phyloP scores from a whole-genome alignment of 2,113 vertebrate genomes.

The Pagrus major region DNA sequence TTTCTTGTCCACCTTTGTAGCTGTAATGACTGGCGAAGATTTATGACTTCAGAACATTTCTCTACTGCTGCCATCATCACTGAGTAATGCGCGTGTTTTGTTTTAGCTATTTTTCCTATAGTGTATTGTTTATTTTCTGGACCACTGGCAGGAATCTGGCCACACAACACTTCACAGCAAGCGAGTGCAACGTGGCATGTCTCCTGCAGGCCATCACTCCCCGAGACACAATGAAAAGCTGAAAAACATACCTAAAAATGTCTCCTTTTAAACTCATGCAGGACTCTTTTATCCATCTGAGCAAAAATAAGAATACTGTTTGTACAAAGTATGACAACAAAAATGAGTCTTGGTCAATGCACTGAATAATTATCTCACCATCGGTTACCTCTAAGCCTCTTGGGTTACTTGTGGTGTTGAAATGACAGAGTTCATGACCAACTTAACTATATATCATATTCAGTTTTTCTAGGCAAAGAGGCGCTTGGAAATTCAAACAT shows the following conservation, averaged over 20 bases:
- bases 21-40: constrained; percentile 50
- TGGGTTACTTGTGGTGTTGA: constrained; percentile 34
- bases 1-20: constrained; percentile 63
- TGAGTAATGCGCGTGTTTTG: constrained; percentile 39
- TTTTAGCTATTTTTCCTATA: constrained; percentile 37
- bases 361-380: constrained; percentile 41
- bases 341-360: not conserved
- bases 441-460: constrained; percentile 47
- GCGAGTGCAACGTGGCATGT: constrained; percentile 47
- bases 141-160: constrained; percentile 29
- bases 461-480: constrained; percentile 26
- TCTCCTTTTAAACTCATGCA: not conserved
- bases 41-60: constrained; percentile 66
- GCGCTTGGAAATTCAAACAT: constrained; percentile 23
- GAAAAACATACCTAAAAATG: constrained; percentile 30
- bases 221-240: constrained; percentile 27
- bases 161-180: constrained; percentile 36
- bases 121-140: constrained; percentile 52
- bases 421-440: constrained; percentile 66
- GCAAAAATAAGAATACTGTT: not conserved
- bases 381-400: constrained; percentile 40
- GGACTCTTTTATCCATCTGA: not conserved
- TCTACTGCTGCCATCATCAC: constrained; percentile 54
- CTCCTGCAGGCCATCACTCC: constrained; percentile 40
- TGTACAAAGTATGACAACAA: not conserved